These are phyloP conservation scores for Denticeps clupeoides DNA, from an alignment of 2,797 vertebrate species.

Conservation along the genomic window DNA sequence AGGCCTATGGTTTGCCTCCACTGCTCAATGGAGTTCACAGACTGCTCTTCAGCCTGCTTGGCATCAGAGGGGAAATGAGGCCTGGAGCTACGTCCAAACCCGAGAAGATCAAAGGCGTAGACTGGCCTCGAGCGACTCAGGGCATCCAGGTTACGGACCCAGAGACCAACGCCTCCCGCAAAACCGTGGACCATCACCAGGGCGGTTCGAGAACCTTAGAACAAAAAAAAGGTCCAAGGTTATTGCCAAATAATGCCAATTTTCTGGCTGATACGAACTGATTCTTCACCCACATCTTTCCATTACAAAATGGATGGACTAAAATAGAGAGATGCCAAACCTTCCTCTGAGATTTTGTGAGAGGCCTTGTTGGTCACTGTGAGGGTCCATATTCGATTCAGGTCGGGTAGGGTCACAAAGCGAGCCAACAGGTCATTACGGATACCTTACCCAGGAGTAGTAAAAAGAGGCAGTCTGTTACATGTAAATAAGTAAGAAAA, in stretches of 20 bases:
- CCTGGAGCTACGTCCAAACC: conserved; percentile 80
- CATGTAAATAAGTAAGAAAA: too few species aligned
- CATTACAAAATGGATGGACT: not conserved
- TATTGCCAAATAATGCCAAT: not conserved
- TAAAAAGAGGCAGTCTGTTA: not conserved
- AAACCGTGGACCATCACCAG: conserved; percentile 88
- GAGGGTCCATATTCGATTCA: conserved; percentile 79
- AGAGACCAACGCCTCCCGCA: conserved; percentile 79
- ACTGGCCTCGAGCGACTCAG: conserved; percentile 59
- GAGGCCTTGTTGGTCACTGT: conserved; percentile 53
- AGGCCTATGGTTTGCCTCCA: conserved; percentile 67
- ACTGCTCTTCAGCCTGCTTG: conserved; percentile 66
- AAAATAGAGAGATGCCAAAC: conserved; percentile 21
- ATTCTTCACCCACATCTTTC: too few species aligned
- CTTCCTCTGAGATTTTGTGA: conserved; percentile 33
- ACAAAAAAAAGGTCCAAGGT: not conserved
- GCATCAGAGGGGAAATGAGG: conserved; percentile 68
- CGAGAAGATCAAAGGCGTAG: conserved; percentile 77
- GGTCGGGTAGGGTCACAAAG: conserved; percentile 73
- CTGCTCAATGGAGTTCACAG: conserved; percentile 57
- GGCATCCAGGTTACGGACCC: conserved; percentile 76
- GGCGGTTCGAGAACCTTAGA: conserved; percentile 53
- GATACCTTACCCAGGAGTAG: conserved; percentile 61
- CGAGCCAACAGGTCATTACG: conserved; percentile 73
- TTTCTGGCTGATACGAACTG: not conserved